Conservation (phyloP, 2,113 vertebrate genomes). For the Calidris pugnax region DNA sequence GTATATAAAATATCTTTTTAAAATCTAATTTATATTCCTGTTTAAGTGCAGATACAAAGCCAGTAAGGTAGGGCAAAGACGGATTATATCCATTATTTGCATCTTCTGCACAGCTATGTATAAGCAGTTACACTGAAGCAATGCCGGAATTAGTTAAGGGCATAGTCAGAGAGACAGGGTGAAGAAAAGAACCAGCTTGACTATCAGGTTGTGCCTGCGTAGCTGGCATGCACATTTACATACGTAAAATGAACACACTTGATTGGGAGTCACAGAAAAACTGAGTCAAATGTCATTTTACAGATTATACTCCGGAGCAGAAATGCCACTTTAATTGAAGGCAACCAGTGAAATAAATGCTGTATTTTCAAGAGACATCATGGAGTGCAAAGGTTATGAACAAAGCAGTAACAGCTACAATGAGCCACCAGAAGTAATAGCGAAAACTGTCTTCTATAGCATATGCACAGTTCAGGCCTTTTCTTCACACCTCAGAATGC, state of each 20-base stretch:
- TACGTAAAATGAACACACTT: background rate
- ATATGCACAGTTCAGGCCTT: constrained; percentile 78
- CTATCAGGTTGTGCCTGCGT: background rate
- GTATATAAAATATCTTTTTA: background rate
- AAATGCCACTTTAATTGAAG: constrained; percentile 51
- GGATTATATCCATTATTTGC: background rate
- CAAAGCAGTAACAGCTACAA: constrained; percentile 75
- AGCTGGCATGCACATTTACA: background rate
- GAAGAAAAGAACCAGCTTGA: background rate
- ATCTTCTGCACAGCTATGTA: background rate
- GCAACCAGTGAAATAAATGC: constrained; percentile 46
- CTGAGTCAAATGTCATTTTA: constrained; percentile 44
- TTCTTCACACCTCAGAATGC: constrained; percentile 76
- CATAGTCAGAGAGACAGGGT: background rate
- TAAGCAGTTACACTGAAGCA: background rate
- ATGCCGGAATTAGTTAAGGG: background rate
- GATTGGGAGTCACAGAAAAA: background rate
- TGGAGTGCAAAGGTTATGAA: constrained; percentile 65
- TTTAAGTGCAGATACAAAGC: background rate
- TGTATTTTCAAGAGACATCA: constrained; percentile 67
- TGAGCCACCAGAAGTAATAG: constrained; percentile 69
- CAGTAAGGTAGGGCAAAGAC: background rate
- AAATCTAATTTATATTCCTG: background rate
- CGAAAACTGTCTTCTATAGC: constrained; percentile 73
- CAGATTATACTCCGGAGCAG: constrained; percentile 40